These are phyloP conservation scores for Ceratina australensis DNA, from an alignment of 1,140 invertebrate species.

Conservation along the genomic window DNA sequence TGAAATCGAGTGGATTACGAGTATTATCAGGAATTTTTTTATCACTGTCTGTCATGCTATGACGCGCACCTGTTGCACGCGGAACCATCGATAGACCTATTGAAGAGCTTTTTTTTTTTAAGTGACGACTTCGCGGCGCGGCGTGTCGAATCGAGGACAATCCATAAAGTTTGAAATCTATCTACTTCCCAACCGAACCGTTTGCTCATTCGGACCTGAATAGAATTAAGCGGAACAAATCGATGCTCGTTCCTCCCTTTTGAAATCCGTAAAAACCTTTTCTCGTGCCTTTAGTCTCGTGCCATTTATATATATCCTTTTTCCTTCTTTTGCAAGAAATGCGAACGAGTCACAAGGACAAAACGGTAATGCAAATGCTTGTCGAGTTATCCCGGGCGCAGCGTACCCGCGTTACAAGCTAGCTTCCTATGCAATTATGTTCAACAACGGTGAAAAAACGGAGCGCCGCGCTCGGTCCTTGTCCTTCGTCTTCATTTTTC, in stretches of 20 bases:
- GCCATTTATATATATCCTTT: background rate
- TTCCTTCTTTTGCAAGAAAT: conserved; percentile 4
- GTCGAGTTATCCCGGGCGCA: conserved; percentile 36
- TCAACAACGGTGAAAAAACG: conserved; percentile 38
- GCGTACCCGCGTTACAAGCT: conserved; percentile 40
- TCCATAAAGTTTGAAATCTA: conserved; percentile 33
- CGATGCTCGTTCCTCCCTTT: background rate
- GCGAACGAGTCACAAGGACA: conserved; percentile 27
- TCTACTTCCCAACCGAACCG: background rate
- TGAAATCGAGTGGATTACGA: background rate
- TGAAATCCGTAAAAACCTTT: background rate
- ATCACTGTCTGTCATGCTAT: conserved; percentile 25
- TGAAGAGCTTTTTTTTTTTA: conserved; percentile 54
- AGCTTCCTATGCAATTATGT: conserved; percentile 60
- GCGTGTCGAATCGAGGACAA: conserved; percentile 25
- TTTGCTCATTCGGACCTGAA: conserved; percentile 32
- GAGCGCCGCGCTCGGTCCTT: background rate
- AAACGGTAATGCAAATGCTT: conserved; percentile 57
- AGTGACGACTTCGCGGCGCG: conserved; percentile 1
- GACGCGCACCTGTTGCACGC: conserved; percentile 59
- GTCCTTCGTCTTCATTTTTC: conserved; percentile 45
- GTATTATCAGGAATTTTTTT: conserved; percentile 33
- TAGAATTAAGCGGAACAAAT: conserved; percentile 40
- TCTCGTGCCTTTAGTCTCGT: background rate
- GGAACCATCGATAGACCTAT: conserved; percentile 61